A percentile compares a stretch with the other conserved stretches of the same genome.
Conservation (phyloP, 2,888 invertebrate species). For the Sminthurides aquaticus region DNA sequence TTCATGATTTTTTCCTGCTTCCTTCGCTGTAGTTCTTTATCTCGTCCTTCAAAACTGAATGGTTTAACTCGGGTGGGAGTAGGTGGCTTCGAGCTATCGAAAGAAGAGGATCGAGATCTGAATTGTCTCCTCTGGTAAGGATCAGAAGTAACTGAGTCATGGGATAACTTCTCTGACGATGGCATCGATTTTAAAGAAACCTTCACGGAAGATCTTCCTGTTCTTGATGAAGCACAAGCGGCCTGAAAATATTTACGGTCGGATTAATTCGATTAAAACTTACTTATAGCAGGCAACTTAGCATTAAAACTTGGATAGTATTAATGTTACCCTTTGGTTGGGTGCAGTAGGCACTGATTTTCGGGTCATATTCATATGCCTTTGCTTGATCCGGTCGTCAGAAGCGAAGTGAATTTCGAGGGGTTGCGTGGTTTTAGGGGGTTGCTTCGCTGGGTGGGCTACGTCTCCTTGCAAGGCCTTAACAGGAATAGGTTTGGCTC, state of each 20-base stretch:
- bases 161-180: neutral
- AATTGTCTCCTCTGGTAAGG: neutral
- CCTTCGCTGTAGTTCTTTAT: constrained; percentile 54
- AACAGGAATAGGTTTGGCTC: constrained; percentile 37
- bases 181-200: neutral
- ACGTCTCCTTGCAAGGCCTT: constrained; percentile 26
- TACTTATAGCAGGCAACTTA: no score
- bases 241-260: no score
- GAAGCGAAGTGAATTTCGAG: constrained; percentile 38
- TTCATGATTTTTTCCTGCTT: constrained; percentile 58
- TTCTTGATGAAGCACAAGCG: neutral
- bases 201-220: constrained; percentile 1
- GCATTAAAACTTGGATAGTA: no score
- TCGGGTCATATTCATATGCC: constrained; percentile 24
- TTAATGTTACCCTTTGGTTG: constrained; percentile 3
- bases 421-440: constrained; percentile 30
- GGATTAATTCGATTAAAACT: no score
- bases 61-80: constrained; percentile 48
- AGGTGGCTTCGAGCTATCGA: constrained; percentile 7
- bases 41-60: constrained; percentile 63
- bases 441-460: constrained; percentile 16
- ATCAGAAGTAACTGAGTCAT: neutral
- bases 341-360: constrained; percentile 11
- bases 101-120: constrained; percentile 4
- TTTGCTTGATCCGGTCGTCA: constrained; percentile 33